Conservation (phyloP, 1,140 invertebrate genomes). For the Drosophila punjabiensis region DNA sequence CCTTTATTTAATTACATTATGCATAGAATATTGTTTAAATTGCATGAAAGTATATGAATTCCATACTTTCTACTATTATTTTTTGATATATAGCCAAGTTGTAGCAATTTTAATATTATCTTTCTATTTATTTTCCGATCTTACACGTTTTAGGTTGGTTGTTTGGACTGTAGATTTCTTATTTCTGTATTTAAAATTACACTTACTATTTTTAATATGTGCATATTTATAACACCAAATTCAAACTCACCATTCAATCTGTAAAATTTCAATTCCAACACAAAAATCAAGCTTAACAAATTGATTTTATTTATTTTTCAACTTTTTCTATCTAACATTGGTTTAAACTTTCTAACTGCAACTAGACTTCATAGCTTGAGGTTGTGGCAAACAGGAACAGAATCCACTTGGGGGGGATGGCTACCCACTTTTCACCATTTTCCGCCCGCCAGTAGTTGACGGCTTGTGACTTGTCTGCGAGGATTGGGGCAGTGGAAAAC, state of each 20-base stretch:
- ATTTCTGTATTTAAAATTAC: too few species aligned
- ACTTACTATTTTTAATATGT: too few species aligned
- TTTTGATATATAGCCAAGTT: too few species aligned
- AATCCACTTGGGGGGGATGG: slow-evolving; percentile 1
- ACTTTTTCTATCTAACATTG: slow-evolving; percentile 37
- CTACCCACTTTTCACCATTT: neutral
- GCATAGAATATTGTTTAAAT: neutral
- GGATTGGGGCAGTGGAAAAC: slow-evolving; percentile 10
- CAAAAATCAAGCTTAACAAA: slow-evolving; percentile 16
- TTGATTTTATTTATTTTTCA: slow-evolving; percentile 7
- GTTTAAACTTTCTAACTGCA: slow-evolving; percentile 27
- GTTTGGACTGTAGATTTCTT: too few species aligned
- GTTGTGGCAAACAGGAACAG: slow-evolving; percentile 24
- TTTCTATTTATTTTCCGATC: too few species aligned
- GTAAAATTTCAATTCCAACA: neutral
- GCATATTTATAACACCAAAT: neutral
- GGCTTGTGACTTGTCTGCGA: slow-evolving; percentile 49
- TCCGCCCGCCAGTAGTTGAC: slow-evolving; percentile 26
- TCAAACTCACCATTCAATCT: neutral
- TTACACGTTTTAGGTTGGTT: too few species aligned
- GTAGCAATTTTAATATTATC: too few species aligned
- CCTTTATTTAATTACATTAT: neutral
- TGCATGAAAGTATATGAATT: too few species aligned
- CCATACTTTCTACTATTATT: too few species aligned
- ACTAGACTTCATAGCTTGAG: slow-evolving; percentile 26